A percentile compares a stretch with the other conserved stretches of the same genome.
phyloP scores from a whole-genome alignment of 2,888 invertebrate species.

The Lysandra coridon region DNA sequence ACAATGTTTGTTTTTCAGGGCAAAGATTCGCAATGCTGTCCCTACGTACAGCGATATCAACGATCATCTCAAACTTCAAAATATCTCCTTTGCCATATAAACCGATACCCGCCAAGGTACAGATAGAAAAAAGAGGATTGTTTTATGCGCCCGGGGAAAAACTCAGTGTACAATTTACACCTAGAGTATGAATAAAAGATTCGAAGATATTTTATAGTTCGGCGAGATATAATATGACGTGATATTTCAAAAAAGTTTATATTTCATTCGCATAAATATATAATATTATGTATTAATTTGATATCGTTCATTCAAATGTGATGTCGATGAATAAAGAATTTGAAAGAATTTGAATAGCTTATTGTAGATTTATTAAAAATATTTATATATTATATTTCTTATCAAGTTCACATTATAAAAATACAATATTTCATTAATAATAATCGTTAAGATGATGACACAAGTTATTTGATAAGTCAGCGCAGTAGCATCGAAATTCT shows the following conservation, averaged over 20 bases:
- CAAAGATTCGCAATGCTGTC: slow-evolving; percentile 44
- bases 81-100: slow-evolving; percentile 39
- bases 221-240: not conserved
- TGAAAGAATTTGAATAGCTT: too few relatives aligned
- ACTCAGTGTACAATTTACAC: slow-evolving; percentile 41
- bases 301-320: too few relatives aligned
- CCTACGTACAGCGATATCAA: not conserved
- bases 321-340: too few relatives aligned
- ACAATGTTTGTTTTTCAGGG: slow-evolving; percentile 43
- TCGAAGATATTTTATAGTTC: not conserved
- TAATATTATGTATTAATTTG: too few relatives aligned
- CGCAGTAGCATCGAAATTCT: too few relatives aligned
- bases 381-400: too few relatives aligned
- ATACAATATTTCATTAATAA: too few relatives aligned
- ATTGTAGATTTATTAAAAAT: too few relatives aligned
- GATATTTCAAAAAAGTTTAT: not conserved
- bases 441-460: too few relatives aligned
- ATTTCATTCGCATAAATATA: too few relatives aligned
- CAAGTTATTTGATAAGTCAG: too few relatives aligned
- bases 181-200: slow-evolving; percentile 24
- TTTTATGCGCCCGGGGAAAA: slow-evolving; percentile 46
- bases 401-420: too few relatives aligned
- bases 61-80: slow-evolving; percentile 44
- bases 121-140: slow-evolving; percentile 44
- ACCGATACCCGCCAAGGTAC: slow-evolving; percentile 40